These are phyloP conservation scores for Phylloscopus trochilus DNA, from an alignment of 2,113 vertebrate genomes.

Conservation along the genomic window DNA sequence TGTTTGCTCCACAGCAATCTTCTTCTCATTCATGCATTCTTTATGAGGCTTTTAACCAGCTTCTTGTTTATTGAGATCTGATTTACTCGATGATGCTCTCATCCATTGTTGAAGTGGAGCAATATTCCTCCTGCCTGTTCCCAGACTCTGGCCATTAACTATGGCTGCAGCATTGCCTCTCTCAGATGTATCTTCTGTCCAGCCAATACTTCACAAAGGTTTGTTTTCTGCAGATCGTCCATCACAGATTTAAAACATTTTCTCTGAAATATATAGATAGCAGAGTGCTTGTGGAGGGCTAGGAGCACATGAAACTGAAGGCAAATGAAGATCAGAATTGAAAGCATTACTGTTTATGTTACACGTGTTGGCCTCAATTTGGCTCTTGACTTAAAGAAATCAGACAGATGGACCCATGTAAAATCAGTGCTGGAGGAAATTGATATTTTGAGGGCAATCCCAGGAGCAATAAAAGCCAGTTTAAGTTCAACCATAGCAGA, in stretches of 20 bases:
- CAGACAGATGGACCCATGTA: neutral
- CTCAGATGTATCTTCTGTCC: neutral
- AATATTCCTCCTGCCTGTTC: neutral
- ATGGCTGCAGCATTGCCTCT: neutral
- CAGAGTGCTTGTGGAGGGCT: neutral
- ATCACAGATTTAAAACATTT: neutral
- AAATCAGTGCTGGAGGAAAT: neutral
- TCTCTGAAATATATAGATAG: neutral
- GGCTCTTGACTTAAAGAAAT: neutral
- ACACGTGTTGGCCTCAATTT: neutral
- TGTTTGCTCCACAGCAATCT: neutral
- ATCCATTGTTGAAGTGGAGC: neutral
- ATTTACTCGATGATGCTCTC: neutral
- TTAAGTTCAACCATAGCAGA: neutral
- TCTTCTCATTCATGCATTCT: constrained; percentile 22
- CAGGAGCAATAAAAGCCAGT: neutral
- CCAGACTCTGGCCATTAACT: neutral
- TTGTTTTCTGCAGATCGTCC: neutral
- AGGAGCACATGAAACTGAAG: neutral
- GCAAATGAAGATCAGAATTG: neutral
- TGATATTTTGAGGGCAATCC: neutral
- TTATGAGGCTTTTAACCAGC: constrained; percentile 35
- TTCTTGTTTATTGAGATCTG: neutral
- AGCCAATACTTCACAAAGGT: neutral
- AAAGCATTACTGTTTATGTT: neutral